Percentiles rank a stretch among this genome's conserved stretches.
phyloP scores from a whole-genome alignment of 2,113 vertebrate genomes.

The Gyps fulvus region DNA sequence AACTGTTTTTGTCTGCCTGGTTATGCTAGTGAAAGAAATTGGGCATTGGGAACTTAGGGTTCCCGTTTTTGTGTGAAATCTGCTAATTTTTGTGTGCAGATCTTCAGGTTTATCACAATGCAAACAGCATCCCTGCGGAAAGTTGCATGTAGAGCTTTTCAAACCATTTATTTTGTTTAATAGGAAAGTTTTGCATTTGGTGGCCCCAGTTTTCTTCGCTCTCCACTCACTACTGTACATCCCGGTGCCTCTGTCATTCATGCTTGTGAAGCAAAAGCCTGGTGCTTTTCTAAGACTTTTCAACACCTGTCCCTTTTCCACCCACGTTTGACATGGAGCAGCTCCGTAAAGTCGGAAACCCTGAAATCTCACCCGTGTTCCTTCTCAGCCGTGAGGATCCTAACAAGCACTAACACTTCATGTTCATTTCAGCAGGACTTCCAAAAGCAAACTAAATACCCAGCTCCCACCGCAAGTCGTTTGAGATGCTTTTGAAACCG shows the following conservation, averaged over 20 bases:
- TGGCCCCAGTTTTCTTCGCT: not conserved
- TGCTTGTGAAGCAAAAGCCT: not conserved
- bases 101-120: not conserved
- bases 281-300: not conserved
- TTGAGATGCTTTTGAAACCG: not conserved
- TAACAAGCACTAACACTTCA: rapidly evolving
- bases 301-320: not conserved
- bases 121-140: not conserved
- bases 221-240: not conserved
- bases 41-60: not conserved
- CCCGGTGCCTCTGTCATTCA: not conserved
- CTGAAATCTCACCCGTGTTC: not conserved
- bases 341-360: not conserved
- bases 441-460: not conserved
- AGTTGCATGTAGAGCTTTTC: not conserved
- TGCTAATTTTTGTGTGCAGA: not conserved
- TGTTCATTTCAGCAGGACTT: not conserved
- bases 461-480: not conserved
- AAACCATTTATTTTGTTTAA: not conserved
- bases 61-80: not conserved
- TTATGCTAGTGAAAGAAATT: not conserved
- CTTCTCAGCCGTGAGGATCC: too few relatives aligned
- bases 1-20: too few relatives aligned
- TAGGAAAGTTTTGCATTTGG: not conserved
- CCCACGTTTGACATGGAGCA: too few relatives aligned